A percentile compares a stretch with the other conserved stretches of the same genome.
Conservation (phyloP, 1,140 invertebrate species). For the Rhopalosiphum padi region DNA sequence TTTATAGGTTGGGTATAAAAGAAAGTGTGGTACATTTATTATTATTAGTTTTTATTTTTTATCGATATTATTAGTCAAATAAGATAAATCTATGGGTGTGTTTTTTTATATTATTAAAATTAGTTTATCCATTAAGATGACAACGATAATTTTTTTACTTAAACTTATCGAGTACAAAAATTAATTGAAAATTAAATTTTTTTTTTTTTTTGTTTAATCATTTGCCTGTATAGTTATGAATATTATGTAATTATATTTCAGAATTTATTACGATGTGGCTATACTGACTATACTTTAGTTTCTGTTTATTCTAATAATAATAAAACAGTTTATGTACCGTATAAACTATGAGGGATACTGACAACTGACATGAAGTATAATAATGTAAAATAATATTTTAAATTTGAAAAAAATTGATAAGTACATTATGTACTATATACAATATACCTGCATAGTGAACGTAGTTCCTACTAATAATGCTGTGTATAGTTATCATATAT, state of each 20-base stretch:
- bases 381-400: not conserved
- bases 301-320: not conserved
- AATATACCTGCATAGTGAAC: not conserved
- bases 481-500: not conserved
- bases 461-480: not conserved
- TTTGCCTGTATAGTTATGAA: not conserved
- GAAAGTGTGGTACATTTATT: too few species aligned
- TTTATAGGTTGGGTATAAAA: too few species aligned
- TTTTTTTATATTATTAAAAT: not conserved
- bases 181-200: not conserved
- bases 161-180: not conserved
- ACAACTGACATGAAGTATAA: not conserved
- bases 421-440: not conserved
- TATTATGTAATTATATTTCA: not conserved
- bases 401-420: not conserved
- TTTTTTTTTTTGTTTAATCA: not conserved
- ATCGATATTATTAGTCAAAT: not conserved
- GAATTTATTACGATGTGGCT: not conserved
- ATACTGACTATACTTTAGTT: not conserved
- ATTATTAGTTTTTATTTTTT: not conserved
- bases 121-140: not conserved
- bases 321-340: not conserved
- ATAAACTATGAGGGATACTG: not conserved
- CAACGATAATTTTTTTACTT: not conserved
- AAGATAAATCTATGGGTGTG: not conserved